phyloP scores from a whole-genome alignment of 2,888 invertebrate species.

The Ichneumoninae sp. region DNA sequence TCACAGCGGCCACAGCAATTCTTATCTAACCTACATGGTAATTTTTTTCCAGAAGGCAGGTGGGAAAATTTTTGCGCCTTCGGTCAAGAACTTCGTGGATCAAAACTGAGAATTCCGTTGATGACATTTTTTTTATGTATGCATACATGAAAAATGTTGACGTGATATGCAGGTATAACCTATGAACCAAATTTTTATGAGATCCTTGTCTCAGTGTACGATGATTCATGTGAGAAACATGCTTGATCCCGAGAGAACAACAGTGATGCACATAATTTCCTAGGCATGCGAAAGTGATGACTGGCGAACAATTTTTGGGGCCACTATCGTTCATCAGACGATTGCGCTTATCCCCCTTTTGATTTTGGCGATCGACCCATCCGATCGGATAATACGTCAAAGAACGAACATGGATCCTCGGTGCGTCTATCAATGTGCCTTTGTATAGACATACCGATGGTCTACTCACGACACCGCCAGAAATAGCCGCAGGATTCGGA shows the following conservation, averaged over 20 bases:
- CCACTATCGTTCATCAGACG: background rate
- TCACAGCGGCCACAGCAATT: too few species aligned
- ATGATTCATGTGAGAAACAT: background rate
- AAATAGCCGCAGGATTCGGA: constrained; percentile 22
- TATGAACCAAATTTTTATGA: too few species aligned
- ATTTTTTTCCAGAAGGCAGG: too few species aligned
- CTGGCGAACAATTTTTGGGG: background rate
- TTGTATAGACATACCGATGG: constrained; percentile 31
- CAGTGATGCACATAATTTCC: background rate
- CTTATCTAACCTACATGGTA: too few species aligned
- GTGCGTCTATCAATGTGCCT: constrained; percentile 7
- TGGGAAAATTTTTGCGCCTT: too few species aligned
- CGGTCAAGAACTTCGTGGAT: too few species aligned
- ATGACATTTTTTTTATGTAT: too few species aligned
- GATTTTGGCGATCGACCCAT: constrained; percentile 50
- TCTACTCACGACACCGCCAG: background rate
- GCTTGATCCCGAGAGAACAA: background rate
- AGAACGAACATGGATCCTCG: constrained; percentile 31
- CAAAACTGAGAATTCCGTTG: too few species aligned
- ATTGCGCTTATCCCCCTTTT: constrained; percentile 28
- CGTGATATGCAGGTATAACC: too few species aligned
- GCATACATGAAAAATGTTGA: too few species aligned
- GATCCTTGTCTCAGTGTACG: background rate
- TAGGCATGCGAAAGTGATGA: background rate
- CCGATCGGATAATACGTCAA: constrained; percentile 47